Evolutionary conservation across 30 jellyfish, hydroid and myxozoan genomes (phyloP).

Genomic region (Hydractinia symbiolongicarpus): DNA sequence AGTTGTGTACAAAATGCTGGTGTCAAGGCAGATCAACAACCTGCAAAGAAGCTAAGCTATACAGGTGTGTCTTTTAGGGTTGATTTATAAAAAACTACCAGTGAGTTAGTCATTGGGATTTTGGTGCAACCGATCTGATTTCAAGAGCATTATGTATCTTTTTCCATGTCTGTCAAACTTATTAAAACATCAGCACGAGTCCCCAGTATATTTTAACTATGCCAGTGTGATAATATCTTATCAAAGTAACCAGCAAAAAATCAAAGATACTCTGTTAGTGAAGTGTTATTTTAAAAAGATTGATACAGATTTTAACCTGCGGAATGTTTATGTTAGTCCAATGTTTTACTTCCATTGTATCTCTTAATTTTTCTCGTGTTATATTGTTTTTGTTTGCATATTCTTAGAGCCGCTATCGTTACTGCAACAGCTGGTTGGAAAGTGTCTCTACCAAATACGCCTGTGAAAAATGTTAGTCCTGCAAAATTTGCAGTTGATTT

Average conservation of each 20-base stretch:
- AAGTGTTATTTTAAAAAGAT: background rate
- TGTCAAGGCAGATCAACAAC: slow-evolving; percentile 70
- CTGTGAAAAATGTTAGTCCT: slow-evolving; percentile 13
- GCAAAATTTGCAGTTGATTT: slow-evolving; percentile 15
- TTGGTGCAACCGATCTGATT: background rate
- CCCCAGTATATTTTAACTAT: too few species aligned
- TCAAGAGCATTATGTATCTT: background rate
- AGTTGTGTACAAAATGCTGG: slow-evolving; percentile 76
- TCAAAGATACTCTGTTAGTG: too few species aligned
- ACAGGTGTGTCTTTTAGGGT: slow-evolving; percentile 31
- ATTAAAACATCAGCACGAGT: too few species aligned
- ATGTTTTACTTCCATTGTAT: background rate
- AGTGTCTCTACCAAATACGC: slow-evolving; percentile 11
- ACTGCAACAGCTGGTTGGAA: slow-evolving; percentile 34
- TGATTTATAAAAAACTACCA: background rate
- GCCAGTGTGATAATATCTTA: too few species aligned
- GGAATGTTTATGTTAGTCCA: background rate
- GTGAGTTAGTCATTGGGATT: background rate
- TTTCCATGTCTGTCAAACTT: too few species aligned
- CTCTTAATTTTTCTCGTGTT: too few species aligned
- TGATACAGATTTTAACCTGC: background rate
- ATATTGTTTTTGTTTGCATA: background rate
- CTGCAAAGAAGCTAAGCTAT: slow-evolving; percentile 70
- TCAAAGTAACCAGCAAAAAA: too few species aligned
- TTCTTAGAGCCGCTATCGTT: slow-evolving; percentile 33